phyloP scores from a whole-genome alignment of 2,888 invertebrate species.

The Lampropteryx suffumata region DNA sequence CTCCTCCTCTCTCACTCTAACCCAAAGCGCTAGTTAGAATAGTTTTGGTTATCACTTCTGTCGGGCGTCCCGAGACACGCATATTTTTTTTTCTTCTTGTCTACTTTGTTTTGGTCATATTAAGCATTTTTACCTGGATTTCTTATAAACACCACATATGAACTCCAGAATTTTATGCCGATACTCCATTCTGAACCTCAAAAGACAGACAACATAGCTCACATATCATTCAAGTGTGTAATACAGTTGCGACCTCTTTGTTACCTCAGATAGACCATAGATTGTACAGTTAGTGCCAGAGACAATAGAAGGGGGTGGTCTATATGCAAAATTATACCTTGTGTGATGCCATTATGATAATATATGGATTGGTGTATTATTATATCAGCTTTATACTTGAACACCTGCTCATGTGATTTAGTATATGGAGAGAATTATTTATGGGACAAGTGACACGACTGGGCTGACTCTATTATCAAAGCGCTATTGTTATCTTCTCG shows the following conservation, averaged over 20 bases:
- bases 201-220: conserved; percentile 27
- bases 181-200: conserved; percentile 19
- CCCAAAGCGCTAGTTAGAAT: too few relatives aligned
- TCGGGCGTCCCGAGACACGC: too few relatives aligned
- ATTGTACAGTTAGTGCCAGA: conserved; percentile 35
- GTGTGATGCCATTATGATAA: conserved; percentile 46
- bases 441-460: conserved; percentile 20
- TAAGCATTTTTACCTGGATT: too few relatives aligned
- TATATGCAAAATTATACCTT: conserved; percentile 43
- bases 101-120: too few relatives aligned
- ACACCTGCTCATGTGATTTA: conserved; percentile 35
- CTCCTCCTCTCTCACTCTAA: too few relatives aligned
- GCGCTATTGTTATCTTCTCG: conserved; percentile 13
- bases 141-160: too few relatives aligned
- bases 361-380: conserved; percentile 35
- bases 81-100: too few relatives aligned
- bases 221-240: conserved; percentile 40
- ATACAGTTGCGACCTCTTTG: conserved; percentile 47
- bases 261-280: conserved; percentile 43
- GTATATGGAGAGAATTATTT: conserved; percentile 27
- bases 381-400: conserved; percentile 30
- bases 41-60: too few relatives aligned
- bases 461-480: conserved; percentile 4
- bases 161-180: too few relatives aligned
- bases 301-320: conserved; percentile 58